Conservation (phyloP, 2,888 invertebrate genomes). For the Halocaridina rubra region DNA sequence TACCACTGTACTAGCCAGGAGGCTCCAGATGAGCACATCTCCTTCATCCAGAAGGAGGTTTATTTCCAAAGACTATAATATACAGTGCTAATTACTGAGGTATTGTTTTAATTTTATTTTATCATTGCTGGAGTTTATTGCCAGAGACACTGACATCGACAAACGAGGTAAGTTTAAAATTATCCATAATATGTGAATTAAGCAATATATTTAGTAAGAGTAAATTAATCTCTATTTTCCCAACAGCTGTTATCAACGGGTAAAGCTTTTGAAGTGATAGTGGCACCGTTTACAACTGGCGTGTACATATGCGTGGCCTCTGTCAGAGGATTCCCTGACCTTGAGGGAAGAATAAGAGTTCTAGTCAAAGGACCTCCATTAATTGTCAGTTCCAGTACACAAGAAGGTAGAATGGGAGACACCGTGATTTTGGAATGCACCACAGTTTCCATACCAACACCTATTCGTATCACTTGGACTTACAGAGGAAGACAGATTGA, state of each 20-base stretch:
- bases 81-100: too few species aligned
- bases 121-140: too few species aligned
- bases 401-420: conserved; percentile 85
- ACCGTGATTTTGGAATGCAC: conserved; percentile 87
- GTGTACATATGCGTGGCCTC: conserved; percentile 89
- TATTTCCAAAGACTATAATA: too few species aligned
- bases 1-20: too few species aligned
- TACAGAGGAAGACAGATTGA: conserved; percentile 76
- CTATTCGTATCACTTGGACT: conserved; percentile 87
- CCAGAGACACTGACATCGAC: too few species aligned
- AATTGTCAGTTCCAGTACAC: conserved; percentile 84
- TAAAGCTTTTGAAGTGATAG: conserved; percentile 80
- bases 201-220: too few species aligned
- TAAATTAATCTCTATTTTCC: too few species aligned
- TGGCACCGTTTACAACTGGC: conserved; percentile 84
- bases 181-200: too few species aligned
- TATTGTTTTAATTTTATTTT: too few species aligned
- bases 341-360: conserved; percentile 84
- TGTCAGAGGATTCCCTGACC: conserved; percentile 86
- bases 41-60: too few species aligned
- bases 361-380: conserved; percentile 82
- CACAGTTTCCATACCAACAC: conserved; percentile 89
- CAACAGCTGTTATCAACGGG: conserved; percentile 75
- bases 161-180: too few species aligned
- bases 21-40: too few species aligned